These are phyloP conservation scores for Pangasius larnaudii DNA, from an alignment of 2,797 vertebrate species.

Conservation along the genomic window DNA sequence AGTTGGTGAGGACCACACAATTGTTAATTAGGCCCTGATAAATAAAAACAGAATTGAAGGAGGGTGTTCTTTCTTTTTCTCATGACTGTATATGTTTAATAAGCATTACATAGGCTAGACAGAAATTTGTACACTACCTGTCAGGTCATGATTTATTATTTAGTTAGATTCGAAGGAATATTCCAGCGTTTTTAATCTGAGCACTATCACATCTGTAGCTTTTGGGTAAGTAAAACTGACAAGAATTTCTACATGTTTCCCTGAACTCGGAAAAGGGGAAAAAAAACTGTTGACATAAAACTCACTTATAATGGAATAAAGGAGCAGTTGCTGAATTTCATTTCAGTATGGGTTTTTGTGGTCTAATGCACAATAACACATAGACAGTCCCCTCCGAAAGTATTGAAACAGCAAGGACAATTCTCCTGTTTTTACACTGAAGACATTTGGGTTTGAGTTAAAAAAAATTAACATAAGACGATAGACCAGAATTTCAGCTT, in stretches of 20 bases:
- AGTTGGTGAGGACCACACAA: not conserved
- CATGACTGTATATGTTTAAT: not conserved
- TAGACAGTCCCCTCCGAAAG: not conserved
- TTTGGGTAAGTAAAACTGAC: not conserved
- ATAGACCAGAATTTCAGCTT: not conserved
- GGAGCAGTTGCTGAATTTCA: not conserved
- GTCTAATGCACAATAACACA: not conserved
- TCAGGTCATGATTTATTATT: not conserved
- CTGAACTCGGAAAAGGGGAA: not conserved
- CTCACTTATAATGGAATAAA: not conserved
- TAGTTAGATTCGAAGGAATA: not conserved
- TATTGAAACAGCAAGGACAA: not conserved
- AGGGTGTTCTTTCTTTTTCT: not conserved
- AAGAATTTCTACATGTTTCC: not conserved
- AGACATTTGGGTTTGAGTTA: not conserved
- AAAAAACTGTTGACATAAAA: not conserved
- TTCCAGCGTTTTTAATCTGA: not conserved
- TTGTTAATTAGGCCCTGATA: not conserved
- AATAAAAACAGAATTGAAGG: not conserved
- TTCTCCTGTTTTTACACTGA: not conserved
- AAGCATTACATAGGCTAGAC: not conserved
- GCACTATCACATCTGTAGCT: not conserved
- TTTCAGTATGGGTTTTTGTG: not conserved
- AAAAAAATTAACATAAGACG: not conserved
- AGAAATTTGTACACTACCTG: not conserved